Percentiles rank a stretch among this genome's conserved stretches.
Evolutionary conservation across 2,888 invertebrate species (phyloP).

Genomic region (Andrena marginata): DNA sequence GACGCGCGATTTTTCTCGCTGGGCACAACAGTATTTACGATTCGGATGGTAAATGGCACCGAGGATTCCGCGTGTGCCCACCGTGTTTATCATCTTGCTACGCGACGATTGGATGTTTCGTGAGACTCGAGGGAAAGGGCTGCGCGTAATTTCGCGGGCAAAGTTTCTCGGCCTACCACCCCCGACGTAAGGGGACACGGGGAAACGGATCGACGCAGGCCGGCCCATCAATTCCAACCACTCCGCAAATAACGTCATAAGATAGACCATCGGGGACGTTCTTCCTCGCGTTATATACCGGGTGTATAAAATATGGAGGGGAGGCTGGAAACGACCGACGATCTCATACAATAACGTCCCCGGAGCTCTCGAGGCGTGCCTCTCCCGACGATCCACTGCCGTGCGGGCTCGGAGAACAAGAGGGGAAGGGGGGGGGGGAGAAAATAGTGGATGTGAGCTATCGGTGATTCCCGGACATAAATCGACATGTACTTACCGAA

Average conservation of each 20-base stretch:
- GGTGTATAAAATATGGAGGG: slow-evolving; percentile 76
- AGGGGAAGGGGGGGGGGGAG: slow-evolving; percentile 35
- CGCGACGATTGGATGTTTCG: slow-evolving; percentile 55
- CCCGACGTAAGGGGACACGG: slow-evolving; percentile 26
- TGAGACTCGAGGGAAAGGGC: slow-evolving; percentile 47
- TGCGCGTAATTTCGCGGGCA: slow-evolving; percentile 54
- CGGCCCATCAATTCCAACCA: slow-evolving; percentile 70
- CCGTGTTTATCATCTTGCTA: slow-evolving; percentile 48
- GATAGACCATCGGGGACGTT: slow-evolving; percentile 75
- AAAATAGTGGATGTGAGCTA: slow-evolving; percentile 77
- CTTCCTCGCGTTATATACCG: slow-evolving; percentile 68
- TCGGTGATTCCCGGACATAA: slow-evolving; percentile 81
- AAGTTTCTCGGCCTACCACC: slow-evolving; percentile 36
- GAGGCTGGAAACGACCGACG: slow-evolving; percentile 65
- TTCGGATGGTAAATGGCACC: slow-evolving; percentile 62
- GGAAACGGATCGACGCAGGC: slow-evolving; percentile 66
- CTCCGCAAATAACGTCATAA: slow-evolving; percentile 77
- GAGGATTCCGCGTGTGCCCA: slow-evolving; percentile 32
- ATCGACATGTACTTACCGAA: slow-evolving; percentile 84
- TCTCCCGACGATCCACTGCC: slow-evolving; percentile 50
- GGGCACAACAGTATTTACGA: slow-evolving; percentile 59
- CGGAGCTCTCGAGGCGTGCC: slow-evolving; percentile 65
- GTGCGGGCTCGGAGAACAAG: slow-evolving; percentile 24
- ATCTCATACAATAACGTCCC: slow-evolving; percentile 78
- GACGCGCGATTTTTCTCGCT: slow-evolving; percentile 38